A percentile compares a stretch with the other conserved stretches of the same genome.
Conservation (phyloP, 2,113 vertebrate species). For the Microcebus lehilahytsara region DNA sequence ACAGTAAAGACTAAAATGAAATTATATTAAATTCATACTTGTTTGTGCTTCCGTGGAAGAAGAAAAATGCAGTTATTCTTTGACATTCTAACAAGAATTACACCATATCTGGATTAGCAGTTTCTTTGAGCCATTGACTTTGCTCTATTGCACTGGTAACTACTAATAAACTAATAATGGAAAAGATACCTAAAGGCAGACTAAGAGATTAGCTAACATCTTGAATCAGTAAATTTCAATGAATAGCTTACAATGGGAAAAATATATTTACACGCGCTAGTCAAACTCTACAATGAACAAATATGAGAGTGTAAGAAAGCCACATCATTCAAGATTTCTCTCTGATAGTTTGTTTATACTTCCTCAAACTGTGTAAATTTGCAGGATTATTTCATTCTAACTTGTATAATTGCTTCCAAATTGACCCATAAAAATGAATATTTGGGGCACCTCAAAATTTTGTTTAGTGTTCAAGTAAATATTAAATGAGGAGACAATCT, state of each 20-base stretch:
- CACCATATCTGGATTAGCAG: background rate
- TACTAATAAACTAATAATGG: background rate
- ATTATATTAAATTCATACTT: background rate
- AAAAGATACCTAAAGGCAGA: background rate
- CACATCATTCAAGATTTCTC: background rate
- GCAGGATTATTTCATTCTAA: background rate
- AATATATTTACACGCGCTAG: background rate
- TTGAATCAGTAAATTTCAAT: background rate
- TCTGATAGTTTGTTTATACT: background rate
- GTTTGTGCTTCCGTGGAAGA: fast-evolving
- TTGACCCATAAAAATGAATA: background rate
- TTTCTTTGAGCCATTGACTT: background rate
- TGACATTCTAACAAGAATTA: background rate
- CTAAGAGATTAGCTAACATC: background rate
- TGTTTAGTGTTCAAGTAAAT: background rate
- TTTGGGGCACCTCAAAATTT: background rate
- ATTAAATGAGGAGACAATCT: background rate
- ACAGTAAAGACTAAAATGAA: background rate
- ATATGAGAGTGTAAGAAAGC: background rate
- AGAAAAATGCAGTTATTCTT: background rate
- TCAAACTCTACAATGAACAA: background rate
- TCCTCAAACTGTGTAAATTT: background rate
- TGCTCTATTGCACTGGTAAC: background rate
- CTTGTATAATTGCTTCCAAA: background rate
- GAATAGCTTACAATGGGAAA: background rate